These are phyloP conservation scores for Osmoderma eremita DNA, from an alignment of 2,888 invertebrate genomes.

Conservation along the genomic window DNA sequence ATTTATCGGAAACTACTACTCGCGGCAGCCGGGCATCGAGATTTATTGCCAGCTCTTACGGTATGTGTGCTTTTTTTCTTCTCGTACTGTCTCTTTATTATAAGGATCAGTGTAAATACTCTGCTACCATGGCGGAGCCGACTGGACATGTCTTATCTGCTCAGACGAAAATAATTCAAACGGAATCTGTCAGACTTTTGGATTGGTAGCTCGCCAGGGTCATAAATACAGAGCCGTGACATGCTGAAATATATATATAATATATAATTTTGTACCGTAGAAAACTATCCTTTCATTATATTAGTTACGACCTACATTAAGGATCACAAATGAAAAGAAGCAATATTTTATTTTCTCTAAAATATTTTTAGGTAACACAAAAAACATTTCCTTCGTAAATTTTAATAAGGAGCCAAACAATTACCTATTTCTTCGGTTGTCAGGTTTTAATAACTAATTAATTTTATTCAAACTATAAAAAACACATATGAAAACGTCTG, in stretches of 20 bases:
- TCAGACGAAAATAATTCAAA: conserved; percentile 36
- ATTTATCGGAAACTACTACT: conserved; percentile 56
- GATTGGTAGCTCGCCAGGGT: background rate
- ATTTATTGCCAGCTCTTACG: conserved; percentile 53
- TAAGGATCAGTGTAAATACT: conserved; percentile 54
- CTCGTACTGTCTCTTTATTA: conserved; percentile 53
- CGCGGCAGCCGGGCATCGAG: conserved; percentile 49
- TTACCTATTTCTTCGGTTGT: too few species aligned
- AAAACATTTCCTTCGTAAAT: too few species aligned
- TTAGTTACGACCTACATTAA: too few species aligned
- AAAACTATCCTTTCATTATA: background rate
- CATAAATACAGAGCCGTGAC: conserved; percentile 1
- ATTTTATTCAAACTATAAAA: too few species aligned
- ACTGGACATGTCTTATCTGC: conserved; percentile 19
- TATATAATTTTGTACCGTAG: background rate
- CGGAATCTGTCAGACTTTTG: conserved; percentile 13
- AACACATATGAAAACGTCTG: too few species aligned
- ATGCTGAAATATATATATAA: background rate
- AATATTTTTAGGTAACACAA: too few species aligned
- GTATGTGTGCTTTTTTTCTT: conserved; percentile 29
- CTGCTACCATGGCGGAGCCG: background rate
- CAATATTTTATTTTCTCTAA: too few species aligned
- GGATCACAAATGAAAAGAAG: too few species aligned
- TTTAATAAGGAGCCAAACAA: too few species aligned
- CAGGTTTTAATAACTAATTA: too few species aligned